Evolutionary conservation across 2,113 vertebrate genomes (phyloP), one percentile per base, ranked within the genome.

Genomic region (Pholis gunnellus): DNA sequence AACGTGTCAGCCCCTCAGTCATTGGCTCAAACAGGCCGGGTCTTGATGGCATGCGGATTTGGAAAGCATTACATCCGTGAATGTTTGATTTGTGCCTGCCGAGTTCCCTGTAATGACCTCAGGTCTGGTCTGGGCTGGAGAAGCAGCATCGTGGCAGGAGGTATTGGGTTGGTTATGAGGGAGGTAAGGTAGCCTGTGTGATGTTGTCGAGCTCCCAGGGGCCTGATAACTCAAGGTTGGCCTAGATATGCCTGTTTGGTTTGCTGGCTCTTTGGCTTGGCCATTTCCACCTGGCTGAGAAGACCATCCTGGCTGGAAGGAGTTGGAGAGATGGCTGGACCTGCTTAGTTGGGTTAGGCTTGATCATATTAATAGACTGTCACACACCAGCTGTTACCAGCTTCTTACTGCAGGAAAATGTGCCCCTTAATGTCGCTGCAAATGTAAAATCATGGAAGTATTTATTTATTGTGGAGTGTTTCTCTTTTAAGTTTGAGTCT

Each of bases 211-310:
- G 83, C 81, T 91, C 88, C 88, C 83, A 72, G 86, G 82, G 87
- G 88, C 75, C 72, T 71, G 86, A 82, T 87, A 84, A 84, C 81
- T 88, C 59, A 78, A 48, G 74, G 78, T 78, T 92, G 90, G 86
- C 93, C 90, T 88, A 89, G 82, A 90, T 91, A 92, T 85, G 86
- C 85, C 84, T 81, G 87, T 83, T 87, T 90, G 85, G 65, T 74
- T 89, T 71, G 76, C 80, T 82, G 85, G 54, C 73, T 85, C 72
- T 69, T 48, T 77, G 79, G 69, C 59, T 83, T 63, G 75, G 80
- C 78, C 73, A 78, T 86, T 82, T 88, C 79, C 81, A 90, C 84
- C 81, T 88, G 82, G 73, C 71, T 72, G 74, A 34, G 72, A 84
- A 86, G 72, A 89, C 81, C 69, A 65, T 83, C 40, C 72, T 79